Conservation (phyloP, 2,113 vertebrate species). For the Oceanodroma tethys region DNA sequence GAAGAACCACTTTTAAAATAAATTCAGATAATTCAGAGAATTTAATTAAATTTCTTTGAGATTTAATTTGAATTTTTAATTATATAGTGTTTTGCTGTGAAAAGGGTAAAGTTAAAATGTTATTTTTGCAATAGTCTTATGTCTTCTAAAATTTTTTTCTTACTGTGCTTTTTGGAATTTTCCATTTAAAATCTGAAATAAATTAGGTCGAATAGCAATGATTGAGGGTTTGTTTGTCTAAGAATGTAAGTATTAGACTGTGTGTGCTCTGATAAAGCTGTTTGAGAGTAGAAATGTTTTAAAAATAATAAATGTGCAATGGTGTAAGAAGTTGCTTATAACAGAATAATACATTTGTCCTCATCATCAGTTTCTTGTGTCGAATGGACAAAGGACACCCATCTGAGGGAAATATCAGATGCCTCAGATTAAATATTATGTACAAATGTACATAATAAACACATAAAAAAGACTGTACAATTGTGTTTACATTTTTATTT, state of each 20-base stretch:
- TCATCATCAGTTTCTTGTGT: background rate
- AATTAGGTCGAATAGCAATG: background rate
- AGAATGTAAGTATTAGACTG: background rate
- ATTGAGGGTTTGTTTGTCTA: background rate
- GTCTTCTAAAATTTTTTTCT: background rate
- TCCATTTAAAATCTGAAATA: background rate
- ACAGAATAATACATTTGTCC: background rate
- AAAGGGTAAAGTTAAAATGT: background rate
- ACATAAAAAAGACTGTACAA: background rate
- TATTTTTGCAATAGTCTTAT: background rate
- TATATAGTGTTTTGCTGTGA: background rate
- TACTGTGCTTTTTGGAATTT: background rate
- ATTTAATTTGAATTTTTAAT: background rate
- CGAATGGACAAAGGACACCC: background rate
- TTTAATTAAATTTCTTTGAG: background rate
- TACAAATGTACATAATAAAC: background rate
- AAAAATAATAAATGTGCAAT: background rate
- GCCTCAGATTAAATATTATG: background rate
- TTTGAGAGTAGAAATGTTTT: background rate
- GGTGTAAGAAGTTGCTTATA: background rate
- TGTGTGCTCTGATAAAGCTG: background rate
- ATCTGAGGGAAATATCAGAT: background rate
- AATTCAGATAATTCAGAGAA: background rate
- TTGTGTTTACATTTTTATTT: background rate
- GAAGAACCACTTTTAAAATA: background rate